Evolutionary conservation across 1,140 invertebrate species (phyloP), one percentile per base, ranked within the genome.

Genomic region (Wiebesia pumilae): DNA sequence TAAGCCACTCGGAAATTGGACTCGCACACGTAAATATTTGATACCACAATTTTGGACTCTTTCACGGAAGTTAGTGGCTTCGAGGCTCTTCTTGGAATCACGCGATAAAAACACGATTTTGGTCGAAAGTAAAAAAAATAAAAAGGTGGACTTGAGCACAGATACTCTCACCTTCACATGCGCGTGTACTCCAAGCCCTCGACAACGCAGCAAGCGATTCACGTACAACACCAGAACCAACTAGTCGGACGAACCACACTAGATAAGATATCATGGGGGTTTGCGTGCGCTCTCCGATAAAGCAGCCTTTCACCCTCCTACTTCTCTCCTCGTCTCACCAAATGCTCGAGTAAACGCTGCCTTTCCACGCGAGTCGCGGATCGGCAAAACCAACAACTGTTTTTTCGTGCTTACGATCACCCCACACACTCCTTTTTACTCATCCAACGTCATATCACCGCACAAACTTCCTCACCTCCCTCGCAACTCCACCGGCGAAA

Each of bases 231-330:
- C 33, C 27, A 40, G 67, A 67, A 82, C 58, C 58, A 62, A n/a
- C n/a, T n/a, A 62, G 58, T 62, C 58, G 6, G n/a, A 78, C 27
- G 7, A 85, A 35, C n/a, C 38, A 30, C 83, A 85, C 75, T 67
- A 79, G 83, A 79, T 79, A 69, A 79, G 75, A 80, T 85, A 85
- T 62, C 58, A 27, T 27, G 83, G 27, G 33, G 38, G 27, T 47
- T 85, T 82, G 83, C 85, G 51, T 89, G 65, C 81, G 69, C 81
- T 79, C 78, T 12, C 78, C 47, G 78, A 85, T 85, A 81, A 85
- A 80, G 35, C 24, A 7, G 3, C n/a, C 43, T 14, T 14, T 47
- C 54, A 27, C 54, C 71, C 67, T 21, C 27, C n/a, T 62, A 21
- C 58, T 27, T 27, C 58, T 10, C 54, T 21, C 19, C 54, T 3